A percentile compares a stretch with the other conserved stretches of the same genome.
phyloP scores from a whole-genome alignment of 2,113 vertebrate species.

The Redunca redunca region DNA sequence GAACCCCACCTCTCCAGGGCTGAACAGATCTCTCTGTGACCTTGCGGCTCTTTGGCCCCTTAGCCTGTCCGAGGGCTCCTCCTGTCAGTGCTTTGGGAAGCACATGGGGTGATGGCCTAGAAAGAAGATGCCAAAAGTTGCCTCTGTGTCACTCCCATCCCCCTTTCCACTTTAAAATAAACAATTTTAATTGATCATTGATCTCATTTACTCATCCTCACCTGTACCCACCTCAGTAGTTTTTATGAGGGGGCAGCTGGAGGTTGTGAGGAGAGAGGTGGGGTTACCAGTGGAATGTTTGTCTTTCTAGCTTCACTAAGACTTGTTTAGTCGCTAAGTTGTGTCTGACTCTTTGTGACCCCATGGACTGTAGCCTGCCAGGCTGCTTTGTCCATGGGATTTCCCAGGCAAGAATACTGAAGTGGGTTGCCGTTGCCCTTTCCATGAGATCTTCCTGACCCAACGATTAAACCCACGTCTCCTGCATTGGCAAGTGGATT shows the following conservation, averaged over 20 bases:
- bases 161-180: slow-evolving; percentile 63
- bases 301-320: neutral
- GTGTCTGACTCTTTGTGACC: neutral
- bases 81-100: slow-evolving; percentile 47
- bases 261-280: neutral
- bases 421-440: neutral
- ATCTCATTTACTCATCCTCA: slow-evolving; percentile 33
- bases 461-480: neutral
- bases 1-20: neutral
- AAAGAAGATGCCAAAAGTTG: slow-evolving; percentile 55
- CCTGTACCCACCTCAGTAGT: neutral
- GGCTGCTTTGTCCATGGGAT: neutral
- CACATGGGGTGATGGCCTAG: slow-evolving; percentile 6
- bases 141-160: slow-evolving; percentile 17
- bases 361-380: neutral
- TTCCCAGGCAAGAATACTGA: neutral
- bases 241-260: neutral
- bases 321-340: neutral
- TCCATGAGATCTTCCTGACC: neutral
- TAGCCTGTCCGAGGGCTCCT: neutral
- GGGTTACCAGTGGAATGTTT: neutral
- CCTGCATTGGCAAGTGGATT: neutral
- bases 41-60: neutral
- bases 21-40: neutral
- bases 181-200: slow-evolving; percentile 18